Conservation (phyloP, 2,888 invertebrate species). For the Drosophila austrosaltans region DNA sequence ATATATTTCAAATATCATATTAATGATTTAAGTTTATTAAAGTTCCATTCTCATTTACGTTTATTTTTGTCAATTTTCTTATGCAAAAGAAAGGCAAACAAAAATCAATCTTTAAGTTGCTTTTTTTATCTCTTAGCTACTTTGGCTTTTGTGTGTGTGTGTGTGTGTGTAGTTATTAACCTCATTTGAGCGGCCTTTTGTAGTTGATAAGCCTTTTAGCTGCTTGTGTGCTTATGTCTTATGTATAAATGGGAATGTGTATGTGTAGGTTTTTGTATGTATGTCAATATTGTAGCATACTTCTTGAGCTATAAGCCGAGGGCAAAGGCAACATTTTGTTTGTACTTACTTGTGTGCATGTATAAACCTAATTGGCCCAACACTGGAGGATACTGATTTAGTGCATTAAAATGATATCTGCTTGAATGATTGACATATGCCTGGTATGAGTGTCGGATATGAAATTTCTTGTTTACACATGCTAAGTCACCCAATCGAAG, state of each 20-base stretch:
- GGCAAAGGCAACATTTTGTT: slow-evolving; percentile 48
- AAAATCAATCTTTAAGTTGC: slow-evolving; percentile 8
- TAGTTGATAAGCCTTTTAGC: slow-evolving; percentile 48
- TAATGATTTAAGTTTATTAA: slow-evolving; percentile 18
- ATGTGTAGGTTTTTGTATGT: slow-evolving; percentile 2
- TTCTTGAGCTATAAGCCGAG: slow-evolving; percentile 48
- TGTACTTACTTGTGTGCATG: slow-evolving; percentile 33
- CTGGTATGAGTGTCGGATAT: slow-evolving; percentile 20
- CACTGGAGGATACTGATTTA: slow-evolving; percentile 9
- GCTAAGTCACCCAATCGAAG: slow-evolving; percentile 29
- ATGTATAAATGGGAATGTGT: slow-evolving; percentile 17
- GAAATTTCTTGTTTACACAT: slow-evolving; percentile 39
- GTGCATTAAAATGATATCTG: slow-evolving; percentile 9
- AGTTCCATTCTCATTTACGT: neutral
- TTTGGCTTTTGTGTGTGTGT: neutral
- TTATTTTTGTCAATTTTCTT: neutral
- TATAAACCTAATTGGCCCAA: slow-evolving; percentile 42
- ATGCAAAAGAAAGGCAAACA: slow-evolving; percentile 18
- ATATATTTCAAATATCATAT: no score
- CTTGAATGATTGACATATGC: slow-evolving; percentile 35
- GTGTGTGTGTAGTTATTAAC: slow-evolving; percentile 55
- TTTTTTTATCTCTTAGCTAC: slow-evolving; percentile 1
- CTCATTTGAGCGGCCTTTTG: slow-evolving; percentile 45
- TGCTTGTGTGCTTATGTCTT: slow-evolving; percentile 39
- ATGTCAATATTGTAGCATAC: slow-evolving; percentile 37